A percentile compares a stretch with the other conserved stretches of the same genome.
phyloP scores from a whole-genome alignment of 2,113 vertebrate genomes.

The Lasiurus borealis region DNA sequence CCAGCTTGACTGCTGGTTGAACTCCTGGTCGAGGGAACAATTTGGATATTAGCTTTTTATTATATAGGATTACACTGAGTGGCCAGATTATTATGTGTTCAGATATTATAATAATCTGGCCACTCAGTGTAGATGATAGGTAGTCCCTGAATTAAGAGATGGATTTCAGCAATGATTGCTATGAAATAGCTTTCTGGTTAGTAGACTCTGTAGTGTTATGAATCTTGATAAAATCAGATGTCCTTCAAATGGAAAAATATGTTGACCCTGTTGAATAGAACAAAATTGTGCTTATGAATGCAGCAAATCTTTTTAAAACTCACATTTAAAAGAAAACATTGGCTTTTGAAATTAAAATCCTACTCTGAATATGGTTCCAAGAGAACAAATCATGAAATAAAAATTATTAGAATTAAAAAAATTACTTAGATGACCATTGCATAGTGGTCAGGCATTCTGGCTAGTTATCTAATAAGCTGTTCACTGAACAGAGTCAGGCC shows the following conservation, averaged over 20 bases:
- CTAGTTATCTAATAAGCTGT: neutral
- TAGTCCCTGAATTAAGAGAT: conserved; percentile 43
- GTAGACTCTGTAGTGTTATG: neutral
- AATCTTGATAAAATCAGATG: conserved; percentile 63
- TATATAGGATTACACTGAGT: too few species aligned
- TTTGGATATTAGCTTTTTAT: too few species aligned
- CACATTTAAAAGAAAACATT: neutral
- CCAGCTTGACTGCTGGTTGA: too few species aligned
- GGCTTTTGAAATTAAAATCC: conserved; percentile 35
- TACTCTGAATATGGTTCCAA: neutral
- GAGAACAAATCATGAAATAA: conserved; percentile 17
- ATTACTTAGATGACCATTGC: neutral
- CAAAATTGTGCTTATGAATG: conserved; percentile 11
- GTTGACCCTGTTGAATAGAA: conserved; percentile 6
- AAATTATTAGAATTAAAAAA: neutral
- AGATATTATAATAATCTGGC: too few species aligned
- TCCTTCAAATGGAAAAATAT: conserved; percentile 47
- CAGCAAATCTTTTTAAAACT: conserved; percentile 37
- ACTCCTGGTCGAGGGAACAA: too few species aligned
- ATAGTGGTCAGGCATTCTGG: neutral
- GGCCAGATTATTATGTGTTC: too few species aligned
- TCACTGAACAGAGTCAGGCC: neutral
- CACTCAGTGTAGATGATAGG: neutral
- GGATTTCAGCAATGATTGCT: neutral
- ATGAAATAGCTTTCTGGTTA: conserved; percentile 39